Evolutionary conservation across 2,113 vertebrate genomes (phyloP).

Genomic region (Platichthys stellatus): DNA sequence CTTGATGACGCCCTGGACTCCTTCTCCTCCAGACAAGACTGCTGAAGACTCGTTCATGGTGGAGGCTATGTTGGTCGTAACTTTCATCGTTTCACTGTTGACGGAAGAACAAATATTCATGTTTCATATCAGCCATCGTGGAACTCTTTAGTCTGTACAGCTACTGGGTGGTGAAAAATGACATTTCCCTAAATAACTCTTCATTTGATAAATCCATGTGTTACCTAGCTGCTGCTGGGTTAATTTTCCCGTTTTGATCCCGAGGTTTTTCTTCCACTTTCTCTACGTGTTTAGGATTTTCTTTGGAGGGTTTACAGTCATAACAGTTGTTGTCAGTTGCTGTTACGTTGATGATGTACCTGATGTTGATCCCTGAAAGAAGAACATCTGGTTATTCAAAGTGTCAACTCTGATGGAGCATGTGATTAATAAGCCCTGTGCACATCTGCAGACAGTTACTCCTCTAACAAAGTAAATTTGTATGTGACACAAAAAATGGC

Average conservation of each 20-base stretch:
- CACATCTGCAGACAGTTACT: too few species aligned
- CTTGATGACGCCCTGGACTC: slow-evolving; percentile 48
- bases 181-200: not conserved
- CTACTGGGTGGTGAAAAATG: not conserved
- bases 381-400: not conserved
- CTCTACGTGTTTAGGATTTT: too few species aligned
- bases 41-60: slow-evolving; percentile 10
- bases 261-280: too few species aligned
- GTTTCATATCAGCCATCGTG: not conserved
- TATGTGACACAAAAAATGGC: too few species aligned
- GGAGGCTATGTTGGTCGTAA: fast-evolving
- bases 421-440: not conserved
- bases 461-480: too few species aligned
- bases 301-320: slow-evolving; percentile 40
- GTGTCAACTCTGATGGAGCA: not conserved
- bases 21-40: slow-evolving; percentile 5
- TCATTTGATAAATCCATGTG: not conserved
- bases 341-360: not conserved
- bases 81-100: slow-evolving; percentile 51
- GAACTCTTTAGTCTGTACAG: not conserved
- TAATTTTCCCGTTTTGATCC: fast-evolving
- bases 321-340: fast-evolving
- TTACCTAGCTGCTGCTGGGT: slow-evolving; percentile 40
- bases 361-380: fast-evolving
- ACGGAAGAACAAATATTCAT: not conserved